Base-by-base conservation (phyloP, 2,888 invertebrate genomes). In the Meiosimyza platycephala region DNA sequence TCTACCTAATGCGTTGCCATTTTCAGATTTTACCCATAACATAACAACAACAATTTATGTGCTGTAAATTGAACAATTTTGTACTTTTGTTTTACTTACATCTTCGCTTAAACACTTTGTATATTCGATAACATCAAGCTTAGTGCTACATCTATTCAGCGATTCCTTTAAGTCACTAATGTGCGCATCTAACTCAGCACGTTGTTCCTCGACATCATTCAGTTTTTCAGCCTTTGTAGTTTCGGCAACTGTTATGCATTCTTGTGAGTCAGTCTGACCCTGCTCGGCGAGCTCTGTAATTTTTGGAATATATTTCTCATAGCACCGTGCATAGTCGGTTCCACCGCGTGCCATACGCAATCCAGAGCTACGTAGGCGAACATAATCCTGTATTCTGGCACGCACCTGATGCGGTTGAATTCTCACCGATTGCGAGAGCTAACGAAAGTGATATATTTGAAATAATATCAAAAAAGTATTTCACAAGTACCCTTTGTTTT, bases 231-330 rank as follows among this genome's bases (percentile, higher is more conserved):
- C 72, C 47, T 75, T 76, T 9, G 73, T 52, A 1, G 64, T 18
- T 2, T 65, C 65, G 40, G 75, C 75, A 0, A 48, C 18, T 3
- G 52, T 9, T 9, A 76, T 72, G 57, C 78, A 79, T 3, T 50
- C 9, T 13, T 72, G n/a, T 1, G 78, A 76, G 0, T 76, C 76
- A 4, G 15, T 40, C 59, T 73, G 78, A 11, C 78, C 78, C 5
- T 67, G 63, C 6, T 72, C 60, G 5, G 78, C 74, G 7, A 78
- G 64, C 1, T 55, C 57, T 2, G 70, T 75, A 18, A 79, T 78
- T 1, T 64, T 15, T 4, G 79, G 79, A 13, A 77, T 68, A 62
- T 78, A 79, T 51, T 72, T 71, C 28, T 77, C 74, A 57, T 79
- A 80, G 33, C 80, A 80, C 1, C 11, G 48, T 1, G 68, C 3